These are phyloP conservation scores for Bucorvus abyssinicus DNA, from an alignment of 2,797 vertebrate genomes.

Conservation along the genomic window DNA sequence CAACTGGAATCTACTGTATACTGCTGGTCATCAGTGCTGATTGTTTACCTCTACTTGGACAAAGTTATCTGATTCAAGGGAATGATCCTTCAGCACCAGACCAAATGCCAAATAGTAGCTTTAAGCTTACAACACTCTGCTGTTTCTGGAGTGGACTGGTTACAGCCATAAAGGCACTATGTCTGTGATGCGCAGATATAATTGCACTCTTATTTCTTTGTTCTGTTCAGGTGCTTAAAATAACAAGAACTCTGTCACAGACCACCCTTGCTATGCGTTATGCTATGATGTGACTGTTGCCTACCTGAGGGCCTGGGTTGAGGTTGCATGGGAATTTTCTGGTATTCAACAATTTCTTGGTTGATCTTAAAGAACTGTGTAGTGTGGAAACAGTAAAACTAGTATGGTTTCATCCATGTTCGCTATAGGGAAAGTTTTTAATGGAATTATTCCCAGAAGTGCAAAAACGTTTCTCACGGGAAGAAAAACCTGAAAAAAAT, in stretches of 20 bases:
- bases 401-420: background rate
- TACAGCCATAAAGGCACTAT: background rate
- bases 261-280: background rate
- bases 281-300: background rate
- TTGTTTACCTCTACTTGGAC: background rate
- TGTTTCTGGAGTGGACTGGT: background rate
- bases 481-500: background rate
- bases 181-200: background rate
- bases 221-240: background rate
- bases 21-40: background rate
- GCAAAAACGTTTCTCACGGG: background rate
- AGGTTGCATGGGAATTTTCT: background rate
- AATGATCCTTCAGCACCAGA: background rate
- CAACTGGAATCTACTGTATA: background rate
- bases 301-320: background rate
- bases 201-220: background rate
- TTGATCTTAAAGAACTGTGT: background rate
- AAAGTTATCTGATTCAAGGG: background rate
- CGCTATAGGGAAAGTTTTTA: background rate
- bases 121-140: background rate
- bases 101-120: background rate
- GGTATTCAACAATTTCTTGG: background rate
- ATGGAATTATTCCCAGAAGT: background rate
- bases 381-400: background rate
- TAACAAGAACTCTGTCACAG: background rate